Evolutionary conservation across 1,140 invertebrate species (phyloP), one percentile per base, ranked within the genome.

Genomic region (Papilio dardanus): DNA sequence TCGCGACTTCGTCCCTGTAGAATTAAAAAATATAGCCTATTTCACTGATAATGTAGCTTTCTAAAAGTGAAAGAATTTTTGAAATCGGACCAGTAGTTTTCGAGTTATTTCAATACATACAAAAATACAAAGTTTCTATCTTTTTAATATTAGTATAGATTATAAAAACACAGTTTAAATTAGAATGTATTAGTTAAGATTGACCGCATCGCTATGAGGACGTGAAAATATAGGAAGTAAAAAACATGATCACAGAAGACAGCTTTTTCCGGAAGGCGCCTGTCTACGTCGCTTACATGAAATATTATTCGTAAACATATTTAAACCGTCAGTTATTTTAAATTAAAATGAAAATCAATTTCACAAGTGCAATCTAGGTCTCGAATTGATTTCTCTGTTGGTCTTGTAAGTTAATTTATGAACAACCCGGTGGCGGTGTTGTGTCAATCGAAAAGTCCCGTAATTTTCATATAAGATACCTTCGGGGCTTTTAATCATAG

Each of bases 391-490:
- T 69, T 40, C 67, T 69, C 33, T 35, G 33, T 8, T 12, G 67
- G 67, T 40, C 31, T 33, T 40, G 67, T 40, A 69, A 58, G 33
- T 68, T 68, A 68, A 69, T 40, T 69, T 69, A 42, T 21, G 67
- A 69, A 37, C n/a, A 40, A 69, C 31, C 67, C 67, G 31, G 31
- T 40, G 67, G 67, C 67, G 67, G 21, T 40, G 21, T 12, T n/a
- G n/a, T 69, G 67, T 69, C 67, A 69, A 40, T 69, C 67, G 67
- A 69, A 24, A 69, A 40, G 67, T 69, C 67, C 67, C 67, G 67
- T 69, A 69, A 69, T 69, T 69, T 35, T 69, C 31, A 69, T 69
- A 21, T 10, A 42, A 68, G 33, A 40, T 42, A 69, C 67, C 67
- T 33, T 40, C 19, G 33, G 33, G 67, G 67, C 67, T 37, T 69